Evolutionary conservation across 1,140 invertebrate genomes (phyloP).

Genomic region (Neelides sp.): DNA sequence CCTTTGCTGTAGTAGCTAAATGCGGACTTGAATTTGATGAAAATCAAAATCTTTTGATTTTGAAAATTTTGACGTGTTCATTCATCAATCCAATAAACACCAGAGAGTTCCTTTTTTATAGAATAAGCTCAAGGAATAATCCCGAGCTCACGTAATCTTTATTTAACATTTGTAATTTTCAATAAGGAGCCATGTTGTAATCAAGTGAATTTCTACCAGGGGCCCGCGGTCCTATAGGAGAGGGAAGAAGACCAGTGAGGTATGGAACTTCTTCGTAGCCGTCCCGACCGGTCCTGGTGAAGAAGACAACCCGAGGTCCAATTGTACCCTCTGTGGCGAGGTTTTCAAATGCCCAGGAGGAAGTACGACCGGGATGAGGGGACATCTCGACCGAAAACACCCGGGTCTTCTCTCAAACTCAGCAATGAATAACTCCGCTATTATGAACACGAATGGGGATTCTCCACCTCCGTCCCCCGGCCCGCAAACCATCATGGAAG

Average conservation of each 20-base stretch:
- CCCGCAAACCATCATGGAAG: not conserved
- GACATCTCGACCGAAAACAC: slow-evolving; percentile 13
- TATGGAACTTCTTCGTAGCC: slow-evolving; percentile 11
- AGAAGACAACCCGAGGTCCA: not conserved
- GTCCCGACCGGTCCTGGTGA: not conserved
- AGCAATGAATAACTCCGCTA: not conserved
- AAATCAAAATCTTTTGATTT: no score
- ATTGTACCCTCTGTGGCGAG: slow-evolving; percentile 3
- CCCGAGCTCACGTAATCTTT: no score
- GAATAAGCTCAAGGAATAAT: no score
- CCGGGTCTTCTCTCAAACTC: not conserved
- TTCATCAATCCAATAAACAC: no score
- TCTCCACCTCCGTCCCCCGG: not conserved
- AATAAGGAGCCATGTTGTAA: not conserved
- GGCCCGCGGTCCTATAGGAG: not conserved
- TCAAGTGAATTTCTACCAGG: not conserved
- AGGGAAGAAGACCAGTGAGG: slow-evolving; percentile 16
- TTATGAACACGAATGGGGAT: not conserved
- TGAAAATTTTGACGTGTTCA: no score
- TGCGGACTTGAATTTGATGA: no score
- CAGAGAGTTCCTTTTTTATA: no score
- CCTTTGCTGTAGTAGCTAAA: no score
- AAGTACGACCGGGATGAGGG: slow-evolving; percentile 16
- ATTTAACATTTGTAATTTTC: not conserved
- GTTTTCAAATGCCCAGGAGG: slow-evolving; percentile 12